Evolutionary conservation across 2,888 invertebrate species (phyloP).

Genomic region (Pandemis heparana): DNA sequence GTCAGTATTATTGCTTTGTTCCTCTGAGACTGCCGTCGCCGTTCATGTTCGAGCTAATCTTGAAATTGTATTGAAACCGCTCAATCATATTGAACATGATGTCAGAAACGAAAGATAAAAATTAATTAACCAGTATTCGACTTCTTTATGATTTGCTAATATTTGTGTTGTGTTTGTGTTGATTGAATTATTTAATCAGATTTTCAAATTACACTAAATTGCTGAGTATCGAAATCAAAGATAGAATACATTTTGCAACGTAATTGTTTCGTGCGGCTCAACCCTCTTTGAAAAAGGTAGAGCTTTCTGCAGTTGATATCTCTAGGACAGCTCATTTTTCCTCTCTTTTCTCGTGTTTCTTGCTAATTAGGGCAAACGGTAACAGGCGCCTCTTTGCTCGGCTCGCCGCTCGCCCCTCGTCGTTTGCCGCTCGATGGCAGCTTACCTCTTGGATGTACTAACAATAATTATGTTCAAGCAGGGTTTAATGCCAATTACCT

Average conservation of each 20-base stretch:
- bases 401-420: conserved; percentile 46
- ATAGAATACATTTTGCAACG: not conserved
- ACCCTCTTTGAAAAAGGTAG: conserved; percentile 30
- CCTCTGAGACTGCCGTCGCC: conserved; percentile 15
- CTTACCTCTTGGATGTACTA: conserved; percentile 57
- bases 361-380: conserved; percentile 66
- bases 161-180: not conserved
- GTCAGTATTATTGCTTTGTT: conserved; percentile 22
- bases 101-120: not conserved
- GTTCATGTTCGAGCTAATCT: conserved; percentile 2
- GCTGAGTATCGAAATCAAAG: not conserved
- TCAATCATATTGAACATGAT: not conserved
- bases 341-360: conserved; percentile 66
- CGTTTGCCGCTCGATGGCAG: conserved; percentile 51
- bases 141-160: not conserved
- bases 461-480: conserved; percentile 63
- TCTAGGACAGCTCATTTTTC: conserved; percentile 51
- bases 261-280: not conserved
- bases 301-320: conserved; percentile 38
- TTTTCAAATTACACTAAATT: not conserved
- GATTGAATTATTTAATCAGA: not conserved
- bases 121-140: not conserved
- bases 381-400: conserved; percentile 12
- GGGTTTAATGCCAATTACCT: conserved; percentile 77
- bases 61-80: conserved; percentile 11